A percentile compares a stretch with the other conserved stretches of the same genome.
These are phyloP conservation scores for Gymnothorax javanicus DNA, from an alignment of 2,797 vertebrate genomes.

Conservation along the genomic window DNA sequence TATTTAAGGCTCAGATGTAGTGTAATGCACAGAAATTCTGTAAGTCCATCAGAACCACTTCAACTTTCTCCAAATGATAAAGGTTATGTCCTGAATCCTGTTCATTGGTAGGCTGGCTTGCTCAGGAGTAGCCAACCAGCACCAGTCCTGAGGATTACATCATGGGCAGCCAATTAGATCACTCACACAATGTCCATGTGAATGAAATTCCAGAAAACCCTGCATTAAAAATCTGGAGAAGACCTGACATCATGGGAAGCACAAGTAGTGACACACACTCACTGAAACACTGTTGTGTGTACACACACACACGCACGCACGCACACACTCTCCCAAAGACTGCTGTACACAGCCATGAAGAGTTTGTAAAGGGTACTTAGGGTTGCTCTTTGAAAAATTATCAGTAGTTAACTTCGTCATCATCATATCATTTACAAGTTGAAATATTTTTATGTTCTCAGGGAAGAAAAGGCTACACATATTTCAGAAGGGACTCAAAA, in stretches of 20 bases:
- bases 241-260: not conserved
- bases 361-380: not conserved
- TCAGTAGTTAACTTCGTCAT: slow-evolving; percentile 3
- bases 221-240: not conserved
- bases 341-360: not conserved
- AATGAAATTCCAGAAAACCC: not conserved
- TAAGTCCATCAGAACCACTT: not conserved
- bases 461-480: not conserved
- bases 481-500: not conserved
- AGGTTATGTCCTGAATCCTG: not conserved
- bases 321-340: not conserved
- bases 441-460: not conserved
- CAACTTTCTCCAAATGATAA: not conserved
- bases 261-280: not conserved
- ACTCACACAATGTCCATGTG: not conserved
- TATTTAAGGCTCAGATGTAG: slow-evolving; percentile 23
- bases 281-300: not conserved
- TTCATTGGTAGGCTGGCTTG: not conserved
- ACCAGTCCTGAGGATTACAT: slow-evolving; percentile 4
- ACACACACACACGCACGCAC: not conserved
- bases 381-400: slow-evolving; percentile 15
- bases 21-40: not conserved
- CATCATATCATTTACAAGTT: not conserved
- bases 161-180: slow-evolving; percentile 1
- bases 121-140: not conserved